Percentiles rank a stretch among this genome's conserved stretches.
Evolutionary conservation across 2,888 invertebrate species (phyloP).

Genomic region (Lysandra coridon): DNA sequence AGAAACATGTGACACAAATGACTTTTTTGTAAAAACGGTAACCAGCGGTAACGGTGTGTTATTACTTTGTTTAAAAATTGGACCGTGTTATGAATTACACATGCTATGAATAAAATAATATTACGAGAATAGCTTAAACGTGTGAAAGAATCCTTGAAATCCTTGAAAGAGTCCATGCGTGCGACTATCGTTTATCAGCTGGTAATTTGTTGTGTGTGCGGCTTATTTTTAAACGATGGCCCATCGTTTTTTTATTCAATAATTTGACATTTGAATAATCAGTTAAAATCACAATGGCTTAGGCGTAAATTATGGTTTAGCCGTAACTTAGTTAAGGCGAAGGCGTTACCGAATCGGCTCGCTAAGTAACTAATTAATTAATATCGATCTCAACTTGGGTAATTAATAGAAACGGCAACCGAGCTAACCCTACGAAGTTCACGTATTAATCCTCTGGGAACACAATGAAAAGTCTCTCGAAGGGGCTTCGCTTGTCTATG

Average conservation of each 20-base stretch:
- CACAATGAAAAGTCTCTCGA: conserved; percentile 62
- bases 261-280: background rate
- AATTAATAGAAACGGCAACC: conserved; percentile 74
- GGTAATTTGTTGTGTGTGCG: too few species aligned
- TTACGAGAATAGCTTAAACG: too few species aligned
- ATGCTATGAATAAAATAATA: too few species aligned
- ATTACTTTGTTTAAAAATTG: too few species aligned
- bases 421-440: conserved; percentile 71
- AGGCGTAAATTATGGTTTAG: conserved; percentile 19
- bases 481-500: conserved; percentile 40
- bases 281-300: background rate
- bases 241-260: too few species aligned
- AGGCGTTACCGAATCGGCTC: conserved; percentile 33
- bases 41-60: too few species aligned
- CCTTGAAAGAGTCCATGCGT: too few species aligned
- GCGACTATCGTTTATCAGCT: too few species aligned
- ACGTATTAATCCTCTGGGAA: conserved; percentile 67
- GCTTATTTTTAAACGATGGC: background rate
- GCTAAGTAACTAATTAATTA: conserved; percentile 40
- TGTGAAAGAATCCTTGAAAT: too few species aligned
- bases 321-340: conserved; percentile 21
- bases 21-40: too few species aligned
- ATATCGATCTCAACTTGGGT: conserved; percentile 55
- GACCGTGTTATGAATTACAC: too few species aligned
- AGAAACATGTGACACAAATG: too few species aligned